A percentile compares a stretch with the other conserved stretches of the same genome.
These are phyloP conservation scores for Clostera curtula DNA, from an alignment of 2,888 invertebrate genomes.

Conservation along the genomic window DNA sequence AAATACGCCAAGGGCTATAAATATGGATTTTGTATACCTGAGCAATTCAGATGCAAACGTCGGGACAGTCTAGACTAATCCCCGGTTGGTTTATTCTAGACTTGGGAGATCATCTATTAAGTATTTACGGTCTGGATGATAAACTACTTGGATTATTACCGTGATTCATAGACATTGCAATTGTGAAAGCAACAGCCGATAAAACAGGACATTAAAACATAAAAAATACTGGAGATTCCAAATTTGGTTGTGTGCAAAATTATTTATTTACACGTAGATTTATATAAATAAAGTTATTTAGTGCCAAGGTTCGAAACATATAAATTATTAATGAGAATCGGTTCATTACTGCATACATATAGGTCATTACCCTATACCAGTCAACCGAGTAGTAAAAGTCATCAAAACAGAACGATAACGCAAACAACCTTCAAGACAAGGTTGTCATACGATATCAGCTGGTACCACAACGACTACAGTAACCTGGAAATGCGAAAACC, in stretches of 20 bases:
- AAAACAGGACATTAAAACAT: too few species aligned
- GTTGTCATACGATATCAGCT: conserved; percentile 28
- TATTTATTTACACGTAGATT: too few species aligned
- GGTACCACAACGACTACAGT: conserved; percentile 23
- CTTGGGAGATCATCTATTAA: conserved; percentile 25
- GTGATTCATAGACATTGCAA: conserved; percentile 14
- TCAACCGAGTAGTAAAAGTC: conserved; percentile 19
- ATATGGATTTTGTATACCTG: conserved; percentile 26
- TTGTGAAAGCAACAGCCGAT: neutral
- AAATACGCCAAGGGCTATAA: conserved; percentile 38
- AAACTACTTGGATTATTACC: conserved; percentile 15
- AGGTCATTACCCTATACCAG: conserved; percentile 24
- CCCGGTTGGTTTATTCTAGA: conserved; percentile 21
- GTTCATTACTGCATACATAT: conserved; percentile 10
- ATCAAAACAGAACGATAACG: conserved; percentile 25
- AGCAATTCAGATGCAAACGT: conserved; percentile 16
- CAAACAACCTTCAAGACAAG: conserved; percentile 31
- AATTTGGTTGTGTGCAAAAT: too few species aligned
- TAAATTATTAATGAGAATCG: neutral
- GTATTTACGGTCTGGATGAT: conserved; percentile 20
- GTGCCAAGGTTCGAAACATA: too few species aligned
- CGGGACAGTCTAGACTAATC: conserved; percentile 18
- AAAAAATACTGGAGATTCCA: too few species aligned
- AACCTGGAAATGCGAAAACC: conserved; percentile 32
- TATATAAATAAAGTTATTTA: too few species aligned